phyloP scores from a whole-genome alignment of 53 echinoderm and acorn worm species.

The Holothuria scabra region DNA sequence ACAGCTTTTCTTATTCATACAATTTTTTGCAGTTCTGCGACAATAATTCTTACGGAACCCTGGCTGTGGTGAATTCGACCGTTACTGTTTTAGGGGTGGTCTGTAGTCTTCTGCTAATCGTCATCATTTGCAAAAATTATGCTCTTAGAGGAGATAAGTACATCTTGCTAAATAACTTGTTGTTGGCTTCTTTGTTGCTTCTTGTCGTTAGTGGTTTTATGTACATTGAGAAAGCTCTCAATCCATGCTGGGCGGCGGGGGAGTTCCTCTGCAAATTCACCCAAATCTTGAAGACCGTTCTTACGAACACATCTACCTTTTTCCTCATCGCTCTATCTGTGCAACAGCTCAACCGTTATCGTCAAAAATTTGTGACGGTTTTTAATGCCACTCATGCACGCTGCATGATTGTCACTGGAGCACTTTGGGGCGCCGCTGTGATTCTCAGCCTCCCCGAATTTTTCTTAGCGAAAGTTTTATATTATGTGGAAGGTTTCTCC shows the following conservation, averaged over 20 bases:
- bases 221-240: conserved; percentile 17
- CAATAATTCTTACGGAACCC: neutral
- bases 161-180: neutral
- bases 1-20: conserved; percentile 24
- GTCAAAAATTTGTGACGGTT: neutral
- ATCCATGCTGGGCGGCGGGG: conserved; percentile 23
- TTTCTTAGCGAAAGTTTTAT: neutral
- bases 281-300: neutral
- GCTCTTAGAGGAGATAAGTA: conserved; percentile 21
- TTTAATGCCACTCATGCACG: conserved; percentile 23
- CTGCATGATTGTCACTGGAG: neutral
- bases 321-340: neutral
- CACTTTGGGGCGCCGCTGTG: neutral
- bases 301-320: neutral
- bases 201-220: conserved; percentile 8
- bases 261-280: neutral
- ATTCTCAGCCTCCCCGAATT: conserved; percentile 20
- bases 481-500: neutral
- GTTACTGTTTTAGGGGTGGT: neutral
- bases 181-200: neutral
- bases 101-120: neutral
- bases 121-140: conserved; percentile 18
- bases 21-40: neutral
- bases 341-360: conserved; percentile 34
- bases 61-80: conserved; percentile 7